Conservation (phyloP, 2,113 vertebrate species). For the Larimichthys polyactis region DNA sequence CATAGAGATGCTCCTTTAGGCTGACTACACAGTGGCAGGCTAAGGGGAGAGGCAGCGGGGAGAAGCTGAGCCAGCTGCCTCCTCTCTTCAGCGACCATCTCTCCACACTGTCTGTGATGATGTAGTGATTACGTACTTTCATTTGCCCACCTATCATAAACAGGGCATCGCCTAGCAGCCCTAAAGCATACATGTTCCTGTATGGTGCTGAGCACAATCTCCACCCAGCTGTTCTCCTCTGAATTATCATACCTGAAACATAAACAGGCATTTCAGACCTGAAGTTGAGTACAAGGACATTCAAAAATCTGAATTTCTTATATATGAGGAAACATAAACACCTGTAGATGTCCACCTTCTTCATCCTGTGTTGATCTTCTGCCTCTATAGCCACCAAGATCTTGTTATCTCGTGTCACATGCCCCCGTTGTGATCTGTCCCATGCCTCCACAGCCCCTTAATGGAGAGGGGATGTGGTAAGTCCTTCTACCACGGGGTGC, state of each 20-base stretch:
- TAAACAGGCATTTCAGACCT: conserved; percentile 3
- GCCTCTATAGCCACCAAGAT: conserved; percentile 89
- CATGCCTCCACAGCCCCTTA: conserved; percentile 81
- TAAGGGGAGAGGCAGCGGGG: conserved; percentile 87
- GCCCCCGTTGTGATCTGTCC: conserved; percentile 87
- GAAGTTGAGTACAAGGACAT: neutral
- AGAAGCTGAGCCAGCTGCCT: conserved; percentile 87
- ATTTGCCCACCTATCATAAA: conserved; percentile 93
- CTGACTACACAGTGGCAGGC: conserved; percentile 87
- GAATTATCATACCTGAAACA: conserved; percentile 86
- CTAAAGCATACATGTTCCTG: conserved; percentile 90
- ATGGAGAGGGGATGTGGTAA: conserved; percentile 90
- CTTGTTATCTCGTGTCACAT: conserved; percentile 87
- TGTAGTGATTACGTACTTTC: conserved; percentile 88
- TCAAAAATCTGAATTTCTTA: neutral
- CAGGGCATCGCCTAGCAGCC: conserved; percentile 79
- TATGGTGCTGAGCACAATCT: conserved; percentile 86
- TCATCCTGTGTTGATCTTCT: conserved; percentile 86
- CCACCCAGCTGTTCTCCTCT: conserved; percentile 88
- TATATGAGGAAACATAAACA: conserved; percentile 58
- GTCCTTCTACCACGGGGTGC: conserved; percentile 83
- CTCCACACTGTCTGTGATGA: conserved; percentile 89
- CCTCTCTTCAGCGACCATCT: conserved; percentile 86
- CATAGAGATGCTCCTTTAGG: conserved; percentile 87
- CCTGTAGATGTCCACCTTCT: conserved; percentile 90